Conservation (phyloP, 1,140 invertebrate species). For the Ostrea denselamellosa region DNA sequence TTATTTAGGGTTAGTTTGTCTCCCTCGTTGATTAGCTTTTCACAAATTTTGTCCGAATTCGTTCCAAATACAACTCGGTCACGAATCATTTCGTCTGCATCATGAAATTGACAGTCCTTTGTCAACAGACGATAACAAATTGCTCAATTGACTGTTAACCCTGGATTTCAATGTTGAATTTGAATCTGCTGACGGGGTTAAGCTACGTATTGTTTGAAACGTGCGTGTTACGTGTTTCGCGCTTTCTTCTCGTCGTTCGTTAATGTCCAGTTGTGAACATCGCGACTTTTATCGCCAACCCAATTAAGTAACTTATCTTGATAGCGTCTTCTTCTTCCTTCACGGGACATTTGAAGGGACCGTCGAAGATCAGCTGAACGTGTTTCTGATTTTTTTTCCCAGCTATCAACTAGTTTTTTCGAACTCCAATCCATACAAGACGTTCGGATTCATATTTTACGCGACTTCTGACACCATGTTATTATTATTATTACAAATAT, state of each 20-base stretch:
- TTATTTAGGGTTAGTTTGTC: slow-evolving; percentile 52
- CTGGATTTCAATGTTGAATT: slow-evolving; percentile 40
- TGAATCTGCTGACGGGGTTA: slow-evolving; percentile 42
- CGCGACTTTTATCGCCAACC: slow-evolving; percentile 47
- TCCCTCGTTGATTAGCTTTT: slow-evolving; percentile 49
- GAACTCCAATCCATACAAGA: too few relatives aligned
- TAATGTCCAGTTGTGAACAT: slow-evolving; percentile 44
- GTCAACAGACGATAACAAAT: slow-evolving; percentile 25
- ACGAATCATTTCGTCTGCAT: slow-evolving; percentile 54
- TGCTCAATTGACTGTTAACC: slow-evolving; percentile 20
- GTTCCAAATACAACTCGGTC: slow-evolving; percentile 56
- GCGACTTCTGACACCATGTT: too few relatives aligned
- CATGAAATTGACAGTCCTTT: slow-evolving; percentile 37
- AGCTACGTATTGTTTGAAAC: slow-evolving; percentile 45
- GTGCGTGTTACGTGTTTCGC: slow-evolving; percentile 33
- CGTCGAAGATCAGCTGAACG: not conserved
- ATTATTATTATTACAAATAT: too few relatives aligned
- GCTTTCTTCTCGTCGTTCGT: slow-evolving; percentile 41
- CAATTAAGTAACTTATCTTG: slow-evolving; percentile 47
- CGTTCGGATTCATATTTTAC: too few relatives aligned
- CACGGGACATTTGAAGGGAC: not conserved
- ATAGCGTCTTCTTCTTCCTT: not conserved
- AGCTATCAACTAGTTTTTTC: not conserved
- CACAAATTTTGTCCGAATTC: slow-evolving; percentile 33
- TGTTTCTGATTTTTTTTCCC: not conserved